Percentiles rank a stretch among this genome's conserved stretches.
phyloP scores from a whole-genome alignment of 2,797 vertebrate species.

The Paedocypris micromegethes region DNA sequence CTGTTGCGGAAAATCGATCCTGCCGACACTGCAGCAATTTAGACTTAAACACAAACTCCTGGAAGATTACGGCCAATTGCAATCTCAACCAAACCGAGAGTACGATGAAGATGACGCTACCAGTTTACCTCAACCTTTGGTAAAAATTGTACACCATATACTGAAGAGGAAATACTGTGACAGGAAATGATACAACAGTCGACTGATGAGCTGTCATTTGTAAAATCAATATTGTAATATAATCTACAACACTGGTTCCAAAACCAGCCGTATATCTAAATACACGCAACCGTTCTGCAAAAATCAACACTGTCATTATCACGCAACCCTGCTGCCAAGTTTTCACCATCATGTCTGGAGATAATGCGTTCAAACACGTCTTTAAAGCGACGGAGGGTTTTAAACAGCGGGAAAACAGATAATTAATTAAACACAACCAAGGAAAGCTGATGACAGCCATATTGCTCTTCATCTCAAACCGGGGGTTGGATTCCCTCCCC shows the following conservation, averaged over 20 bases:
- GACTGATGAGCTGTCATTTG: slow-evolving; percentile 45
- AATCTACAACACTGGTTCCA: slow-evolving; percentile 32
- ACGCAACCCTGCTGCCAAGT: no score
- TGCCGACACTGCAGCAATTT: slow-evolving; percentile 53
- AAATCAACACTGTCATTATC: no score
- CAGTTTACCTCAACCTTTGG: no score
- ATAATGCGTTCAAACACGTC: slow-evolving; percentile 33
- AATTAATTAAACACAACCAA: slow-evolving; percentile 75
- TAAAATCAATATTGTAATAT: slow-evolving; percentile 35
- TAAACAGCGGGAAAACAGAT: slow-evolving; percentile 55
- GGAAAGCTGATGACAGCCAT: slow-evolving; percentile 68
- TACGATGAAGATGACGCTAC: not conserved
- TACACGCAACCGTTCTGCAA: slow-evolving; percentile 1
- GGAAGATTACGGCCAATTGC: slow-evolving; percentile 50
- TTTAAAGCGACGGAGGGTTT: slow-evolving; percentile 50
- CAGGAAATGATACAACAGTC: slow-evolving; percentile 41
- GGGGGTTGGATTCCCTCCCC: slow-evolving; percentile 69
- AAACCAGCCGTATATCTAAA: slow-evolving; percentile 35
- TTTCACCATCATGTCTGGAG: not conserved
- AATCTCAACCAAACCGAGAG: slow-evolving; percentile 40
- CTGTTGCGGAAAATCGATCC: slow-evolving; percentile 70
- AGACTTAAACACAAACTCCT: slow-evolving; percentile 48
- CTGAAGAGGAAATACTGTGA: slow-evolving; percentile 21
- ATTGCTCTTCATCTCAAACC: slow-evolving; percentile 70
- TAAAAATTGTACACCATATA: no score